These are phyloP conservation scores for Tenebrosternarchus preto DNA, from an alignment of 2,113 vertebrate species.

Conservation along the genomic window DNA sequence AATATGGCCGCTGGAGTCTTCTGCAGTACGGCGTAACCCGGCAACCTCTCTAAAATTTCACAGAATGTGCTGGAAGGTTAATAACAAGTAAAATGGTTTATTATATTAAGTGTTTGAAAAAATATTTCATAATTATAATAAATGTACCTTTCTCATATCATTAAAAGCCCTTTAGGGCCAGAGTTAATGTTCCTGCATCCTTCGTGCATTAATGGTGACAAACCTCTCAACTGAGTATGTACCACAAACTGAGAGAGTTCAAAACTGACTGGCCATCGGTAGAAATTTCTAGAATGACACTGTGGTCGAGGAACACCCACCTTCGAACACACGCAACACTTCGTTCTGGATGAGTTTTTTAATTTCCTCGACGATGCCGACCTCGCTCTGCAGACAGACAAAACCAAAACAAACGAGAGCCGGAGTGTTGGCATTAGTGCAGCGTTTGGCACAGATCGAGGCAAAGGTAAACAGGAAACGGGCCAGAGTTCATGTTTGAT, in stretches of 20 bases:
- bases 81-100: conserved; percentile 35
- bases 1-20: conserved; percentile 89
- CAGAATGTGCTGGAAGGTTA: neutral
- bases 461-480: conserved; percentile 52
- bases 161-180: neutral
- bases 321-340: conserved; percentile 90
- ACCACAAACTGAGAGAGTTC: neutral
- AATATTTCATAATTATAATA: neutral
- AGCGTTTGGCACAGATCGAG: conserved; percentile 50
- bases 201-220: too few relatives aligned
- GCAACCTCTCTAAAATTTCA: conserved; percentile 73
- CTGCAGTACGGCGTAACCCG: conserved; percentile 74
- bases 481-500: conserved; percentile 48
- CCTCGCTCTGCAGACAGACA: conserved; percentile 76
- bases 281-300: neutral
- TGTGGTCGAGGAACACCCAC: conserved; percentile 65
- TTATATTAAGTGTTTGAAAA: neutral
- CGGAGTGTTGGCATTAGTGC: conserved; percentile 30
- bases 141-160: neutral
- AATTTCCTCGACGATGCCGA: conserved; percentile 86
- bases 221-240: neutral
- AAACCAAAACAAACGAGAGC: conserved; percentile 29
- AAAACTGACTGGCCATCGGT: neutral
- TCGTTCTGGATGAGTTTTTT: conserved; percentile 88
- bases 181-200: too few relatives aligned